These are phyloP conservation scores for Himalopsyche tibetana DNA, from an alignment of 2,888 invertebrate genomes.

Conservation along the genomic window DNA sequence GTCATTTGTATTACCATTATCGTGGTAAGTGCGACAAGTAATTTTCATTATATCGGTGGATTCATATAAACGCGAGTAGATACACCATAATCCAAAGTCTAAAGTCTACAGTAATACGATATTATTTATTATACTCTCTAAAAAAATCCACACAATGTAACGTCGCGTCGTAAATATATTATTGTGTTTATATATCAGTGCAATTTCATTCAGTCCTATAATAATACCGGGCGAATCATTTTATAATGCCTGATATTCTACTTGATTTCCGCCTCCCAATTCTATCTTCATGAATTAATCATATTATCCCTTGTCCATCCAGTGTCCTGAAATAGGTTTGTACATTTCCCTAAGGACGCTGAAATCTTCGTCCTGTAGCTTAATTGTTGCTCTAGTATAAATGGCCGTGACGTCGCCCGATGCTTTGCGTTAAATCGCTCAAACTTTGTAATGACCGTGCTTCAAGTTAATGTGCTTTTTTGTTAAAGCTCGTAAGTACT, in stretches of 20 bases:
- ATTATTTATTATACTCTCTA: too few species aligned
- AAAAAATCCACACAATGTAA: too few species aligned
- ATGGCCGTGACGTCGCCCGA: slow-evolving; percentile 3
- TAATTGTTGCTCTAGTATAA: slow-evolving; percentile 31
- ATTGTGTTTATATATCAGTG: background rate
- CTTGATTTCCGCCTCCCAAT: slow-evolving; percentile 44
- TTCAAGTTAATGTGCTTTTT: slow-evolving; percentile 9
- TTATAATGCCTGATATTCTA: slow-evolving; percentile 32
- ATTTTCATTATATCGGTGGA: too few species aligned
- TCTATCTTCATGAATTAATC: slow-evolving; percentile 52
- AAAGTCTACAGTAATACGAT: too few species aligned
- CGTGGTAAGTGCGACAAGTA: too few species aligned
- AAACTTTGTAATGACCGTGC: slow-evolving; percentile 21
- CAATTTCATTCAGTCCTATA: background rate
- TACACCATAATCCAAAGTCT: too few species aligned
- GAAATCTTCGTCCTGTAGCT: background rate
- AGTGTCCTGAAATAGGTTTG: slow-evolving; percentile 2
- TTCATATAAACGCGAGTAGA: too few species aligned
- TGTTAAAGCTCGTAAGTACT: background rate
- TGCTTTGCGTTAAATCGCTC: background rate
- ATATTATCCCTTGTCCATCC: slow-evolving; percentile 43
- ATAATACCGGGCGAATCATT: background rate
- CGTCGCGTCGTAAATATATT: too few species aligned
- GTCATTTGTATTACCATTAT: too few species aligned
- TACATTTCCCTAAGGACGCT: slow-evolving; percentile 44